phyloP scores from a whole-genome alignment of 2,888 invertebrate genomes.

The Caenorhabditis panamensis region DNA sequence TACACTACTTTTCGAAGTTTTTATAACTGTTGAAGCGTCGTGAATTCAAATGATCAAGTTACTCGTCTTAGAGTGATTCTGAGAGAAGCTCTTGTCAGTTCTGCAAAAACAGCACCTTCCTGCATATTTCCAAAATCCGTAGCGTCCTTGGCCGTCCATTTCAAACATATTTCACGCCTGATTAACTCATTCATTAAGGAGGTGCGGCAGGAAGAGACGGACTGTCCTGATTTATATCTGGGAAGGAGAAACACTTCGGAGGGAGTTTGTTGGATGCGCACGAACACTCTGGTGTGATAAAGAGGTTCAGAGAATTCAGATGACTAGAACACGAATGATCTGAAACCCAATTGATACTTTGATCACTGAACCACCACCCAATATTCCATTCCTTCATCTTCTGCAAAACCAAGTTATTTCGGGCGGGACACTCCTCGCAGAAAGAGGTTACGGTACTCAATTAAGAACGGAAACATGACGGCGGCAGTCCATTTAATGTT shows the following conservation, averaged over 20 bases:
- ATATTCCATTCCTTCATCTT: no score
- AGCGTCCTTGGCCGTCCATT: conserved; percentile 31
- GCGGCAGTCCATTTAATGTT: conserved; percentile 29
- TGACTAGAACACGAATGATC: no score
- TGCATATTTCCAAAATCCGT: not conserved
- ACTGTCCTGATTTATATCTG: conserved; percentile 54
- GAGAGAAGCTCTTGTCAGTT: no score
- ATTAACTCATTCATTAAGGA: conserved; percentile 56
- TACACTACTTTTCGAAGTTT: no score
- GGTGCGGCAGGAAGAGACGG: not conserved
- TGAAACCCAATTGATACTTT: no score
- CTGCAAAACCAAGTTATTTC: not conserved
- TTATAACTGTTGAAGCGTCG: no score
- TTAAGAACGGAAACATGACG: conserved; percentile 49
- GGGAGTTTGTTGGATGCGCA: not conserved
- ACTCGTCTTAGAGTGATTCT: no score
- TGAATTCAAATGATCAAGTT: no score
- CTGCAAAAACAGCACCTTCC: no score
- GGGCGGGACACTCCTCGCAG: not conserved
- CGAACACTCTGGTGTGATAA: no score
- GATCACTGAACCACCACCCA: no score
- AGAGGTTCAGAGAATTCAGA: no score
- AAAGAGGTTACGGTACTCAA: conserved; percentile 49
- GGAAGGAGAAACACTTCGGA: not conserved
- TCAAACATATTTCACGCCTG: conserved; percentile 48